Percentiles rank a stretch among this genome's conserved stretches.
Conservation (phyloP, 1,140 invertebrate genomes). For the Cyrtorhinus lividipennis region DNA sequence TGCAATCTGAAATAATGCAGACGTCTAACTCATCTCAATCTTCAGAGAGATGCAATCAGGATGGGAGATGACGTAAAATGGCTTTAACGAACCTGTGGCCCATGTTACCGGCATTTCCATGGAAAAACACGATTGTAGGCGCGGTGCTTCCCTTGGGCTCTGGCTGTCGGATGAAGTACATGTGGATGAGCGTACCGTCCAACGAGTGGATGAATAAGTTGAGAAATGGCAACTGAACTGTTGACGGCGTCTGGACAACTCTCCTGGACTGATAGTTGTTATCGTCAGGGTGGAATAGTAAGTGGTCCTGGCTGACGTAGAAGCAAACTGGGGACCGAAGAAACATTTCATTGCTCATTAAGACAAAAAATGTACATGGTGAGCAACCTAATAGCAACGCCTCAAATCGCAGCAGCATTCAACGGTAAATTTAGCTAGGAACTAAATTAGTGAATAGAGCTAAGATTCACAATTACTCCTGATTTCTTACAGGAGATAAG, state of each 20-base stretch:
- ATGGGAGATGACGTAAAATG: not conserved
- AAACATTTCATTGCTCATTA: conserved; percentile 19
- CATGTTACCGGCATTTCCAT: conserved; percentile 94
- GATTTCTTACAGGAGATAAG: not conserved
- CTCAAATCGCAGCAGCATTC: conserved; percentile 1
- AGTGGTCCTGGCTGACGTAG: conserved; percentile 69
- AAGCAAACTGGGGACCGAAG: conserved; percentile 46
- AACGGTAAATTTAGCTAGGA: not conserved
- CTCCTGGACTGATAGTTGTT: conserved; percentile 64
- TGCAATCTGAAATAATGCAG: conserved; percentile 42
- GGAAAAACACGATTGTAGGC: conserved; percentile 77
- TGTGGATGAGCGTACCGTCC: conserved; percentile 70
- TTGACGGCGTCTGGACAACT: conserved; percentile 69
- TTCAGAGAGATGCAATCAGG: not conserved
- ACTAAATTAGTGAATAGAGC: not conserved
- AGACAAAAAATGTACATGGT: conserved; percentile 9
- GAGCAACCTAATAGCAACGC: conserved; percentile 3
- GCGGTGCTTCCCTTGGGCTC: conserved; percentile 40
- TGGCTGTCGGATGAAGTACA: conserved; percentile 71
- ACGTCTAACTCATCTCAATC: not conserved
- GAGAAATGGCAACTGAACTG: conserved; percentile 70
- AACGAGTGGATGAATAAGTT: conserved; percentile 59
- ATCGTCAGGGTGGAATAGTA: conserved; percentile 78
- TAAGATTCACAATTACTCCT: not conserved
- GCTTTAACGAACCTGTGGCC: conserved; percentile 54